Evolutionary conservation across 2,797 vertebrate species (phyloP).

Genomic region (Petrocephalus schoutedeni): DNA sequence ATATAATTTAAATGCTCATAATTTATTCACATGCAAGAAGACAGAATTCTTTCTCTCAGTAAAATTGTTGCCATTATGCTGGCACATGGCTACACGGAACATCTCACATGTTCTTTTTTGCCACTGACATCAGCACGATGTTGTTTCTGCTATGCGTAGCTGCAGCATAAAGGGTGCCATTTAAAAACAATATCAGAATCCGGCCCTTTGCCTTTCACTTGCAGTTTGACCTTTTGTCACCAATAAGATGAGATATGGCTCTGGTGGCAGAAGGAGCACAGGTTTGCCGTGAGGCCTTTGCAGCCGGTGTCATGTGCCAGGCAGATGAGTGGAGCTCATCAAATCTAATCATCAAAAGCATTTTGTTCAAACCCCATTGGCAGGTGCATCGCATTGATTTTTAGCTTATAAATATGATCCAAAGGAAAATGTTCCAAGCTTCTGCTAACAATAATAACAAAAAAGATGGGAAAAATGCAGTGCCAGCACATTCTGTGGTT

Average conservation of each 20-base stretch:
- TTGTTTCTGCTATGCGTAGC: background rate
- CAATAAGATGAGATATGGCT: background rate
- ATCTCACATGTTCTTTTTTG: background rate
- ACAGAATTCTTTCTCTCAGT: background rate
- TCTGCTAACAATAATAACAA: slow-evolving; percentile 16
- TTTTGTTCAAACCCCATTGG: background rate
- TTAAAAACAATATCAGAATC: background rate
- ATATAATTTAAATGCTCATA: background rate
- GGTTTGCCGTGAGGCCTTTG: slow-evolving; percentile 17
- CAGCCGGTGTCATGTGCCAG: background rate
- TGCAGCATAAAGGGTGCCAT: background rate
- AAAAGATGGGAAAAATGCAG: background rate
- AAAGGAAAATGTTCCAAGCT: slow-evolving; percentile 15
- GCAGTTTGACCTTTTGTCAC: background rate
- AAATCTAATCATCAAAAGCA: background rate
- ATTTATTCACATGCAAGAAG: background rate
- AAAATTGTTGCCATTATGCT: background rate
- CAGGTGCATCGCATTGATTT: slow-evolving; percentile 14
- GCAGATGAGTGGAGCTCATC: slow-evolving; percentile 4
- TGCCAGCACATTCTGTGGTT: slow-evolving; percentile 33
- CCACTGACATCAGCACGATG: background rate
- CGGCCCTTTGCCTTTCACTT: background rate
- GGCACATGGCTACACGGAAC: background rate
- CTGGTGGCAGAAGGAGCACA: background rate
- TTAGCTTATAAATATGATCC: background rate